Evolutionary conservation across 2,797 vertebrate species (phyloP).

Genomic region (Bryconaethiops microstoma): DNA sequence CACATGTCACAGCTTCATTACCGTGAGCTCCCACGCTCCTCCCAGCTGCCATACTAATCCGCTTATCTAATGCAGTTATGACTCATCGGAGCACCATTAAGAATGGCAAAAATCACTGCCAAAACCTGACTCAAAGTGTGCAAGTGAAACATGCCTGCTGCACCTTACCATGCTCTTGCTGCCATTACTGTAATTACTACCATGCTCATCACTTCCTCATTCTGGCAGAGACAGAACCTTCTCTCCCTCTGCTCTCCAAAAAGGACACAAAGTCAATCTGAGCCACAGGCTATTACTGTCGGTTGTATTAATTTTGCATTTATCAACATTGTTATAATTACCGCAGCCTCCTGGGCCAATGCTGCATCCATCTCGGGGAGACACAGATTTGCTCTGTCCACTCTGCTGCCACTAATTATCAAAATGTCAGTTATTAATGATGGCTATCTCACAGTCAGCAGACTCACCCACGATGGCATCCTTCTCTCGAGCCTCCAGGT

Average conservation of each 20-base stretch:
- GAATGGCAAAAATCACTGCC: conserved; percentile 36
- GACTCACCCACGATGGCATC: conserved; percentile 90
- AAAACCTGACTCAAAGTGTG: conserved; percentile 37
- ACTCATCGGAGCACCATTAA: conserved; percentile 54
- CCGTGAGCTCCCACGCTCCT: conserved; percentile 16
- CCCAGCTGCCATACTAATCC: conserved; percentile 14
- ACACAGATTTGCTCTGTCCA: conserved; percentile 31
- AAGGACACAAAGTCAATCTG: conserved; percentile 63
- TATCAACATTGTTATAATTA: conserved; percentile 67
- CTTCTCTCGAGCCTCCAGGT: conserved; percentile 87
- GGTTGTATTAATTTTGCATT: conserved; percentile 67
- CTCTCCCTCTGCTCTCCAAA: conserved; percentile 40
- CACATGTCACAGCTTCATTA: conserved; percentile 32
- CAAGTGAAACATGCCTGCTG: conserved; percentile 49
- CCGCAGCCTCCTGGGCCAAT: conserved; percentile 52
- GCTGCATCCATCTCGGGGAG: conserved; percentile 46
- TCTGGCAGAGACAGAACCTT: conserved; percentile 60
- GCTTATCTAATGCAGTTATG: conserved; percentile 37
- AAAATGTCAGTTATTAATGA: conserved; percentile 51
- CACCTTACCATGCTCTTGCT: conserved; percentile 38
- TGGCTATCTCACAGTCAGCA: conserved; percentile 4
- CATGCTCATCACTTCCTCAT: conserved; percentile 59
- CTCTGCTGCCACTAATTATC: conserved; percentile 50
- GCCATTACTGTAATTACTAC: conserved; percentile 64
- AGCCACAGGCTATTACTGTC: conserved; percentile 64